Conservation (phyloP, 37 sponge, comb jelly and placozoan species). For the Bolinopsis microptera region DNA sequence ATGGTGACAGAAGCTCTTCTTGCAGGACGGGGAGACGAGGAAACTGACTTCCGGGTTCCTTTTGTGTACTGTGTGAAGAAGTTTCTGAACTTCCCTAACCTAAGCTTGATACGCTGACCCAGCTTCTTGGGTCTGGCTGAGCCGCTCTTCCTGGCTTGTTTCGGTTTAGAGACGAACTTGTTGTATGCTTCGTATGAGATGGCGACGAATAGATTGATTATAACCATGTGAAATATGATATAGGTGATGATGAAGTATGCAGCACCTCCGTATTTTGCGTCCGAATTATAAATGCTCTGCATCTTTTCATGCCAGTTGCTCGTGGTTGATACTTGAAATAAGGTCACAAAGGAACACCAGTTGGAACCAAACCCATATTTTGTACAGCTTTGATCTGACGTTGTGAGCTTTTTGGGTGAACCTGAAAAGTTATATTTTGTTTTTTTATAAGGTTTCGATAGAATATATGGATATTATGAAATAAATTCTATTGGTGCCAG, state of each 20-base stretch:
- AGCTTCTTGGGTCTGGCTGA: background rate
- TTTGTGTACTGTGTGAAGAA: background rate
- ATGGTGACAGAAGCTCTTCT: background rate
- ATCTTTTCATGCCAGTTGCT: constrained; percentile 12
- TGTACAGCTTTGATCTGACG: background rate
- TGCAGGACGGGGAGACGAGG: background rate
- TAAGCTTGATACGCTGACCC: background rate
- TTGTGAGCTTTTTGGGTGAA: background rate
- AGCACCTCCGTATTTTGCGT: background rate
- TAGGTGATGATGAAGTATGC: background rate
- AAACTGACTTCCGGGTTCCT: background rate
- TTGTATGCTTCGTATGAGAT: constrained; percentile 27
- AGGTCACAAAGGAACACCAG: background rate
- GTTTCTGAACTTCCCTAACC: background rate
- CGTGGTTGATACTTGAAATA: background rate
- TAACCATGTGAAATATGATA: constrained; percentile 2
- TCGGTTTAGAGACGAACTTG: constrained; percentile 16
- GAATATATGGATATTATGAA: too few relatives aligned
- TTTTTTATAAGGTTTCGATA: too few relatives aligned
- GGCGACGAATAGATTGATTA: constrained; percentile 2
- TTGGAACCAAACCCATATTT: background rate
- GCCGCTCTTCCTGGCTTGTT: background rate
- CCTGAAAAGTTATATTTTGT: too few relatives aligned
- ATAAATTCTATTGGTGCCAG: too few relatives aligned
- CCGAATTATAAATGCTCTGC: background rate